phyloP scores from a whole-genome alignment of 2,888 invertebrate species.

The Bhutanitis thaidina region DNA sequence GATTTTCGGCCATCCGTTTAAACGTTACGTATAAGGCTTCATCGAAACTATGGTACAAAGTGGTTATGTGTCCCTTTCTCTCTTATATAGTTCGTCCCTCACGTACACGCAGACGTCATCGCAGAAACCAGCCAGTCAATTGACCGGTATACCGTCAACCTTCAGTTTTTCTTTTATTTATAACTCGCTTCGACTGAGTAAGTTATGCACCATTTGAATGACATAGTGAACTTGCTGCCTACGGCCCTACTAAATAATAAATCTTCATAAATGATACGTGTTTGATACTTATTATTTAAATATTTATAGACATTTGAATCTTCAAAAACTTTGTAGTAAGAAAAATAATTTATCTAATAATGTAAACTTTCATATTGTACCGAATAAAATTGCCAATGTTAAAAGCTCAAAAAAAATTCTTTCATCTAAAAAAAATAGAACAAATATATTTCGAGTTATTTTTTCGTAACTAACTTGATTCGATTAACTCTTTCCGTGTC shows the following conservation, averaged over 20 bases:
- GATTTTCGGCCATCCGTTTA: conserved; percentile 72
- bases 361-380: too few relatives aligned
- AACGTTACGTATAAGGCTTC: conserved; percentile 70
- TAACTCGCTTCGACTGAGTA: conserved; percentile 73
- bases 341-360: too few relatives aligned
- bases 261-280: too few relatives aligned
- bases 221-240: conserved; percentile 26
- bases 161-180: conserved; percentile 79
- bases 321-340: too few relatives aligned
- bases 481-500: too few relatives aligned
- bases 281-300: too few relatives aligned
- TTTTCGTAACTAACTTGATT: too few relatives aligned
- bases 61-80: conserved; percentile 41
- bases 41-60: conserved; percentile 63
- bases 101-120: conserved; percentile 63
- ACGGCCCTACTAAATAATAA: neutral
- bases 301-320: too few relatives aligned
- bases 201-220: conserved; percentile 63
- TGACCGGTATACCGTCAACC: conserved; percentile 79
- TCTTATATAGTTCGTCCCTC: conserved; percentile 37
- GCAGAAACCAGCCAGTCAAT: conserved; percentile 78
- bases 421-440: too few relatives aligned
- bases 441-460: too few relatives aligned
- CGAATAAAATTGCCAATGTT: too few relatives aligned
- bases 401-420: too few relatives aligned